Evolutionary conservation across 2,797 vertebrate species (phyloP).

Genomic region (Hypotaenidia okinawae): DNA sequence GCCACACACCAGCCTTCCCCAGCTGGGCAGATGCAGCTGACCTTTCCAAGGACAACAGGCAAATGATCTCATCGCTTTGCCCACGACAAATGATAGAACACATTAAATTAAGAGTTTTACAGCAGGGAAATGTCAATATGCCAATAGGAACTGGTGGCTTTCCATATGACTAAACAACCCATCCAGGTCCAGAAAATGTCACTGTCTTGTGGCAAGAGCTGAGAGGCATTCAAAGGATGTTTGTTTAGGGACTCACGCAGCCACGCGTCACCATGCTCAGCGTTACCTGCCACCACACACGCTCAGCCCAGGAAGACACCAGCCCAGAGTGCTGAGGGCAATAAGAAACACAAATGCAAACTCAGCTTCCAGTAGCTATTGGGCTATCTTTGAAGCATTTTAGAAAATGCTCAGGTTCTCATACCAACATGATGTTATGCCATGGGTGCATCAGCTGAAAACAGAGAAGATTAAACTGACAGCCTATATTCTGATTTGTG

Average conservation of each 20-base stretch:
- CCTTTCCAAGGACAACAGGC: neutral
- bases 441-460: neutral
- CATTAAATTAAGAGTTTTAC: neutral
- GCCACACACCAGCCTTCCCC: neutral
- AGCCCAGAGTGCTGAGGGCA: neutral
- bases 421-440: neutral
- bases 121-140: slow-evolving; percentile 41
- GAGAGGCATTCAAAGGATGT: rapidly evolving
- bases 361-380: neutral
- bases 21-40: rapidly evolving
- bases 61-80: neutral
- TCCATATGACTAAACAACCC: neutral
- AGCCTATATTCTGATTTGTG: slow-evolving; percentile 19
- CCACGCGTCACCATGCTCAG: neutral
- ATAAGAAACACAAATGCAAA: neutral
- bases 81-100: neutral
- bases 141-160: neutral
- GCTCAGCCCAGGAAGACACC: neutral
- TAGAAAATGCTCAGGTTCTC: neutral
- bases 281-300: rapidly evolving
- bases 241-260: neutral
- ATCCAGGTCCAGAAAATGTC: slow-evolving; percentile 17
- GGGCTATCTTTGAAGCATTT: neutral
- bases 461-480: slow-evolving; percentile 20
- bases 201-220: neutral